Conservation (phyloP, 64 coral and sea anemone genomes). For the Orbicella faveolata region DNA sequence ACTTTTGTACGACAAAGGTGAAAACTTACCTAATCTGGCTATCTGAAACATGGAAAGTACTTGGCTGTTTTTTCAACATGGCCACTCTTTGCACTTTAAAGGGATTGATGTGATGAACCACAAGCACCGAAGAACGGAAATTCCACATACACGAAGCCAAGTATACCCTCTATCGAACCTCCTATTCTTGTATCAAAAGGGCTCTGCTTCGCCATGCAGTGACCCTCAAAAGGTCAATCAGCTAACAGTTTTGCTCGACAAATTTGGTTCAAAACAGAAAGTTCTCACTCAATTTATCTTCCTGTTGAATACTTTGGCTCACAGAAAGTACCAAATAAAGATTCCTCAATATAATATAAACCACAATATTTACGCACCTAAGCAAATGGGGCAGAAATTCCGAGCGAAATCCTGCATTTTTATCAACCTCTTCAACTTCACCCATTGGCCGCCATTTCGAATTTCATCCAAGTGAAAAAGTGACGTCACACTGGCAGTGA, state of each 20-base stretch:
- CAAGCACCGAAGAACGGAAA: background rate
- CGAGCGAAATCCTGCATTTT: background rate
- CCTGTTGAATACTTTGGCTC: background rate
- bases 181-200: no score
- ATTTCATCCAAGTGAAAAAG: background rate
- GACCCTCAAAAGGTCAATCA: no score
- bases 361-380: background rate
- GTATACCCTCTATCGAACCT: background rate
- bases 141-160: background rate
- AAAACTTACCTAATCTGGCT: no score
- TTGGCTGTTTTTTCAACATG: background rate
- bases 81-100: background rate
- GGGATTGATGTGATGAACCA: conserved; percentile 19
- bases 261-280: background rate
- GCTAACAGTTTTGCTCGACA: background rate
- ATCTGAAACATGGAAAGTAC: no score
- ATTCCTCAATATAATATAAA: background rate
- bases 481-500: conserved; percentile 13
- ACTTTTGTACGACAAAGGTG: no score
- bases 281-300: background rate
- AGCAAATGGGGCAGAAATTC: no score
- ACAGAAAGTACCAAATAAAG: background rate
- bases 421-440: background rate
- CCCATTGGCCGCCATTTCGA: background rate
- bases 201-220: no score